Evolutionary conservation across 2,113 vertebrate species (phyloP).

Genomic region (Junco hyemalis): DNA sequence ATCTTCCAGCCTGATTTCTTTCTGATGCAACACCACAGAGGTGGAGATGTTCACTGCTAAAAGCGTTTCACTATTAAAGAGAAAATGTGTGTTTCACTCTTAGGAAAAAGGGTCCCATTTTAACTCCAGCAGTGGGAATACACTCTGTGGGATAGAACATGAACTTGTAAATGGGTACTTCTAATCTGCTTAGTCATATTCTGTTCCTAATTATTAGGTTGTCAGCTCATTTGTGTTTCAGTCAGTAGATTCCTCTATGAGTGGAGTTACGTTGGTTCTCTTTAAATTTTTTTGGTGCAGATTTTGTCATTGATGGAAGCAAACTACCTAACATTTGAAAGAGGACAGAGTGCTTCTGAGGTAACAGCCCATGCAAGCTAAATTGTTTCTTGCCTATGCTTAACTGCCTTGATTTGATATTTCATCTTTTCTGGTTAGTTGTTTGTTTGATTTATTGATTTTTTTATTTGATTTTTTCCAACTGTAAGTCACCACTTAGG

Average conservation of each 20-base stretch:
- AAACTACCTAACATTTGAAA: conserved; percentile 66
- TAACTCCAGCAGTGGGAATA: background rate
- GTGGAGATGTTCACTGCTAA: background rate
- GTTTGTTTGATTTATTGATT: background rate
- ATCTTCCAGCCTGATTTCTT: background rate
- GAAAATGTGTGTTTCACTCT: background rate
- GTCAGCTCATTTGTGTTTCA: background rate
- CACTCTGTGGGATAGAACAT: background rate
- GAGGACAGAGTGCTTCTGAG: conserved; percentile 71
- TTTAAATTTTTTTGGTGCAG: conserved; percentile 66
- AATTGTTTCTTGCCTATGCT: background rate
- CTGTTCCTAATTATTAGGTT: background rate
- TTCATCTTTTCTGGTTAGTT: background rate
- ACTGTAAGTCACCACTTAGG: conserved; percentile 71
- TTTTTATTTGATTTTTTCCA: background rate
- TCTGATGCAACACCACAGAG: background rate
- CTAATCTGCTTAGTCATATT: background rate
- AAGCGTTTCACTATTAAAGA: background rate
- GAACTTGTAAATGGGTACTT: background rate
- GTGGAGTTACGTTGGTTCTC: background rate
- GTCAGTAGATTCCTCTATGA: background rate
- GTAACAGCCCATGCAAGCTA: conserved; percentile 53
- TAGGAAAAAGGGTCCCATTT: background rate
- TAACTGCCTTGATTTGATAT: background rate
- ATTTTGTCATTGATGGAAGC: conserved; percentile 87